phyloP scores from a whole-genome alignment of 30 jellyfish, hydroid and myxozoan species.

The Pseudorhiza aurosa region DNA sequence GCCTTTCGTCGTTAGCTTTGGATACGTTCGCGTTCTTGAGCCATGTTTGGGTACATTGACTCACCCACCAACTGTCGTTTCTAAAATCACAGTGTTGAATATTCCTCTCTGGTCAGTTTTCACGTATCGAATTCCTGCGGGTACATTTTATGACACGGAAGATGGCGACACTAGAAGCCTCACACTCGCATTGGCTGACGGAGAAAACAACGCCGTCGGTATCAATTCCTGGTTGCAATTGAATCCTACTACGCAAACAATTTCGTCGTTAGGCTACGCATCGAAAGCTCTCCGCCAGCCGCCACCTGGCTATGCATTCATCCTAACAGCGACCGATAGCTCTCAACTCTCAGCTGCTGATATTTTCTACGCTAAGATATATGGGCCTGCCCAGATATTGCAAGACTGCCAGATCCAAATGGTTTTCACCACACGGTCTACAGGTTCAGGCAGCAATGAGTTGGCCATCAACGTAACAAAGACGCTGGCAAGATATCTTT shows the following conservation, averaged over 20 bases:
- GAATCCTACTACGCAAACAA: slow-evolving; percentile 55
- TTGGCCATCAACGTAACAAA: slow-evolving; percentile 1
- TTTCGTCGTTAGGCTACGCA: slow-evolving; percentile 54
- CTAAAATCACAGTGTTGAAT: slow-evolving; percentile 16
- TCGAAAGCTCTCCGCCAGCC: slow-evolving; percentile 42
- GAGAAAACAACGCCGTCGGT: slow-evolving; percentile 7
- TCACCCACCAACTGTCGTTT: slow-evolving; percentile 54
- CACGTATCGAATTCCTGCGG: slow-evolving; percentile 57
- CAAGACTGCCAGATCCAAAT: slow-evolving; percentile 68
- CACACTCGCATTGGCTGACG: slow-evolving; percentile 10
- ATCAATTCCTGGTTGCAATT: slow-evolving; percentile 72
- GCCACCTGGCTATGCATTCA: slow-evolving; percentile 37
- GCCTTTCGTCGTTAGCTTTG: slow-evolving; percentile 31
- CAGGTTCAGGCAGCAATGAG: background rate
- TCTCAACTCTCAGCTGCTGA: slow-evolving; percentile 68
- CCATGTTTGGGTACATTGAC: slow-evolving; percentile 60
- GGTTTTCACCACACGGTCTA: slow-evolving; percentile 18
- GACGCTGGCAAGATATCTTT: slow-evolving; percentile 27
- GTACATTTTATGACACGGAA: slow-evolving; percentile 69
- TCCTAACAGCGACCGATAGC: slow-evolving; percentile 70
- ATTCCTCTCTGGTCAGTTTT: slow-evolving; percentile 54
- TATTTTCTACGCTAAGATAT: slow-evolving; percentile 39
- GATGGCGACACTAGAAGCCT: slow-evolving; percentile 79
- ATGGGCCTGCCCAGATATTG: slow-evolving; percentile 54
- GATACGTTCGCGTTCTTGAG: background rate